Conservation (phyloP, 2,113 vertebrate genomes). For the Centropristis striata region DNA sequence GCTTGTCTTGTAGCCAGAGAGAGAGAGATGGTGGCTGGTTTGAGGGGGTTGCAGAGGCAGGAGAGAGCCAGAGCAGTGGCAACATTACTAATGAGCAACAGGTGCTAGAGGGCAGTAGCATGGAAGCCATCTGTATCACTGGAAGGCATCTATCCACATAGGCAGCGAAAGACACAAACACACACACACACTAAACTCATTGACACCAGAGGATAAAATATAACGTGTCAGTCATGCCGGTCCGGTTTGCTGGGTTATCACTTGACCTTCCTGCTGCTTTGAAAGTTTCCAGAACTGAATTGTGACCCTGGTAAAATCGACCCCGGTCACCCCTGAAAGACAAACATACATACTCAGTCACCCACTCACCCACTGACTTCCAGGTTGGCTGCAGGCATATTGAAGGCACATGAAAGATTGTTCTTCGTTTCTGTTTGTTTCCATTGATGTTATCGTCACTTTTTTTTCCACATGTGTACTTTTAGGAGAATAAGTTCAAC, state of each 20-base stretch:
- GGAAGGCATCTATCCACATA: conserved; percentile 65
- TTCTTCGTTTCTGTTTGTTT: conserved; percentile 10
- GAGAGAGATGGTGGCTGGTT: conserved; percentile 40
- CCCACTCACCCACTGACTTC: conserved; percentile 8
- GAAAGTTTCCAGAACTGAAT: conserved; percentile 70
- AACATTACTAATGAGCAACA: conserved; percentile 83
- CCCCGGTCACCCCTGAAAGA: conserved; percentile 59
- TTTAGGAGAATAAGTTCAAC: conserved; percentile 91
- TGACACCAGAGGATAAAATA: conserved; percentile 75
- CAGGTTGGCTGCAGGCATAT: conserved; percentile 3
- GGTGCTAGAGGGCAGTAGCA: conserved; percentile 73
- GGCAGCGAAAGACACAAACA: conserved; percentile 62
- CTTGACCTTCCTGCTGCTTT: conserved; percentile 74
- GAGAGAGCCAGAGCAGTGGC: conserved; percentile 68
- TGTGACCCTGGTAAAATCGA: conserved; percentile 58
- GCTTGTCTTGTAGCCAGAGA: conserved; percentile 51
- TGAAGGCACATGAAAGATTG: conserved; percentile 12
- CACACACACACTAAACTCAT: conserved; percentile 69
- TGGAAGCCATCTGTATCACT: conserved; percentile 73
- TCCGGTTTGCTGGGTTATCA: conserved; percentile 70
- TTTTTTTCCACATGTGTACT: conserved; percentile 28
- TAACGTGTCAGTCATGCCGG: conserved; percentile 65
- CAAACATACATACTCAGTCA: conserved; percentile 54
- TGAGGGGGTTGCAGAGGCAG: conserved; percentile 48
- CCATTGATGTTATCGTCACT: conserved; percentile 11